Conservation (phyloP, 2,113 vertebrate genomes). For the Kryptolebias marmoratus region DNA sequence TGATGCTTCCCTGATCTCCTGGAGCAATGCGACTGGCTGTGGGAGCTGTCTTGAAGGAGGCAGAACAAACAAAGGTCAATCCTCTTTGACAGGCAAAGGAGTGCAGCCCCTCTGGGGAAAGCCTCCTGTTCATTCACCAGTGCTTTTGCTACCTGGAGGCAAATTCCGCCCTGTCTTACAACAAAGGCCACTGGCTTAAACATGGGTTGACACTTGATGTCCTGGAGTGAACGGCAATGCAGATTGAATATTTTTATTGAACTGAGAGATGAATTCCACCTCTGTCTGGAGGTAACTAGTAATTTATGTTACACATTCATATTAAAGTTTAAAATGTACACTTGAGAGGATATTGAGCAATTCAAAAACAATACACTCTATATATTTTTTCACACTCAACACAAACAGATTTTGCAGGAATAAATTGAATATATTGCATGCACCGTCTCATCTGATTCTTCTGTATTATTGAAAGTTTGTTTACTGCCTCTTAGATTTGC, state of each 20-base stretch:
- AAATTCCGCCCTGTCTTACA: slow-evolving; percentile 55
- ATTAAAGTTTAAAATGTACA: neutral
- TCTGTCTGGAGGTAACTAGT: neutral
- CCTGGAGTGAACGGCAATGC: slow-evolving; percentile 44
- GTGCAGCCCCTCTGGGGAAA: slow-evolving; percentile 57
- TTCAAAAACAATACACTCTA: neutral
- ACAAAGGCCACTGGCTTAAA: slow-evolving; percentile 52
- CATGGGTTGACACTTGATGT: slow-evolving; percentile 52
- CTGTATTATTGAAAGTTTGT: too few species aligned
- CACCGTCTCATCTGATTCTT: too few species aligned
- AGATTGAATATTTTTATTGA: slow-evolving; percentile 27
- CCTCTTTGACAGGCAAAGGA: slow-evolving; percentile 71
- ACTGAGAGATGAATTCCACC: slow-evolving; percentile 27
- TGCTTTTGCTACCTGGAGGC: slow-evolving; percentile 68
- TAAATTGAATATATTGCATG: too few species aligned
- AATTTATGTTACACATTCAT: neutral
- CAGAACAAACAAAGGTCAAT: slow-evolving; percentile 79
- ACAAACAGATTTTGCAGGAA: too few species aligned
- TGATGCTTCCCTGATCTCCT: slow-evolving; percentile 31
- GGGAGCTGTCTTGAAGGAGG: slow-evolving; percentile 52
- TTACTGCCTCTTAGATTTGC: too few species aligned
- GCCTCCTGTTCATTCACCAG: slow-evolving; percentile 66
- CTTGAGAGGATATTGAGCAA: neutral
- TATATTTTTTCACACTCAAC: too few species aligned
- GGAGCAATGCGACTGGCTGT: slow-evolving; percentile 30